Percentiles rank a stretch among this genome's conserved stretches.
Evolutionary conservation across 2,888 invertebrate species (phyloP).

Genomic region (Drosophila pegasa): DNA sequence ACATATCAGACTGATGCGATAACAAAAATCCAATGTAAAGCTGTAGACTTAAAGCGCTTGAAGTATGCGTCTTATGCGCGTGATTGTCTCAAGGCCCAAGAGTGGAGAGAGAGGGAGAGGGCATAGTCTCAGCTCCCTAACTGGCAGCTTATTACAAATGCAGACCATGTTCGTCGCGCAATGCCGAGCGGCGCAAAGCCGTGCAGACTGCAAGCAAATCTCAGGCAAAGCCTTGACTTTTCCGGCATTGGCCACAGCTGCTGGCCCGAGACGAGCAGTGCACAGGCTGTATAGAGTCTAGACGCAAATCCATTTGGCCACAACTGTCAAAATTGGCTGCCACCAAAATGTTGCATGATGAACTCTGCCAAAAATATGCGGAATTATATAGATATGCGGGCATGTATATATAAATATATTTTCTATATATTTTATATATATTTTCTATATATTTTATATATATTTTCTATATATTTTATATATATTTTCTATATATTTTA

Average conservation of each 20-base stretch:
- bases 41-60: background rate
- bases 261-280: constrained; percentile 10
- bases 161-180: constrained; percentile 65
- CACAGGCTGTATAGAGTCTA: constrained; percentile 41
- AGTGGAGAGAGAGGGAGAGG: background rate
- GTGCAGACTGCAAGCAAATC: constrained; percentile 59
- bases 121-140: background rate
- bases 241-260: constrained; percentile 25
- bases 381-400: constrained; percentile 4
- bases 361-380: constrained; percentile 28
- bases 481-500: background rate
- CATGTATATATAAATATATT: too few species aligned
- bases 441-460: background rate
- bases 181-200: constrained; percentile 34
- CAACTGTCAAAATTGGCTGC: constrained; percentile 32
- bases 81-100: constrained; percentile 10
- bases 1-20: background rate
- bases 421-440: constrained; percentile 4
- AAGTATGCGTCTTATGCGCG: constrained; percentile 12
- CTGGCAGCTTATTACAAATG: constrained; percentile 63
- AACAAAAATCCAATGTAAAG: background rate
- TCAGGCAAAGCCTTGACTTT: constrained; percentile 33
- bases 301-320: constrained; percentile 62
- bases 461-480: constrained; percentile 10
- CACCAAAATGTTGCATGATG: constrained; percentile 50